Evolutionary conservation across 2,888 invertebrate species (phyloP), one percentile per base, ranked within the genome.

Genomic region (Agrochola macilenta): DNA sequence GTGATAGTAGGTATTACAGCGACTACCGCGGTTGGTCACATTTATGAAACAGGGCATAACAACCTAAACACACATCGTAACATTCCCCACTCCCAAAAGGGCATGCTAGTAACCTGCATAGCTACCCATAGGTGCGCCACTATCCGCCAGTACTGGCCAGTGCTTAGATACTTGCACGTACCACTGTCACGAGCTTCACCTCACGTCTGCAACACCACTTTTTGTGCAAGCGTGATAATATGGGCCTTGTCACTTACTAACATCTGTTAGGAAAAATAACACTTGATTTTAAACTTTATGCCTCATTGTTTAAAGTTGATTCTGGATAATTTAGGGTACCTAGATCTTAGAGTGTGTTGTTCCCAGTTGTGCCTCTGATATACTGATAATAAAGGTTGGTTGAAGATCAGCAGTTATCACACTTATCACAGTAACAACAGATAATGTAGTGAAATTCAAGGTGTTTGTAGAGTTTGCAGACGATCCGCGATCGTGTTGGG

Each of bases 181-280:
- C 71, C 23, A 23, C 66, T 35, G 79, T 84, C 84, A 84, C 84
- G 84, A 79, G 75, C 71, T 60, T 71, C 79, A 76, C 84, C 84
- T 84, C 84, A 84, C 84, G 84, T 81, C 78, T 81, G 39, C 35
- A 43, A 69, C 81, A 75, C 78, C 78, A 81, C 78, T 84, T 81
- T 84, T 84, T 84, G 73, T 81, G 46, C 72, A 64, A 61, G 75
- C 78, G 63, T 75, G 57, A 78, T 81, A 78, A 78, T 75, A 72
- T 60, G 58, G 64, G 20, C 43, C 78, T 81, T 83, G 69, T 69
- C 74, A 63, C 72, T 74, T 52, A 66, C 52, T 23, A 69, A 64
- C 68, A 82, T 74, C 69, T 66, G 12, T 12, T 39, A n/a, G 2
- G 7, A 23, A 30, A n/a, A 11, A 20, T 9, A 8, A n/a, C 26